Evolutionary conservation across 2,888 invertebrate genomes (phyloP), one percentile per base, ranked within the genome.

Genomic region (Drosophila recens): DNA sequence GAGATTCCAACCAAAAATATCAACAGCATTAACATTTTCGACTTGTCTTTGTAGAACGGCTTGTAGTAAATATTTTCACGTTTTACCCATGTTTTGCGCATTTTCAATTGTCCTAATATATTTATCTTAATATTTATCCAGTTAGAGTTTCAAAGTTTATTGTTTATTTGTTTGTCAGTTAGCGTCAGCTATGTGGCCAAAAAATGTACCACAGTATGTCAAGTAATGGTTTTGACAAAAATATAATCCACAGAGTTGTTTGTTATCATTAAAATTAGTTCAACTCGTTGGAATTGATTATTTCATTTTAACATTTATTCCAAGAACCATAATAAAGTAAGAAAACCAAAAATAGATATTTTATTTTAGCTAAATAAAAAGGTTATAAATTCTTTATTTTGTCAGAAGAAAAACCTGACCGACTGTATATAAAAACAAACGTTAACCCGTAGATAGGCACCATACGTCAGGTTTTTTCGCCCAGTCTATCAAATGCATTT

Each of bases 21-120:
- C 30, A 90, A 78, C 20, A 93, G 79, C 54, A 93, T 72, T n/a
- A 91, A 83, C 89, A 93, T 91, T 80, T 93, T 93, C 0, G 92
- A 90, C 71, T 92, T 93, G 72, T 93, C 91, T 76, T 92, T 93
- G 80, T 93, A 93, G 70, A 93, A 93, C 17, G 93, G 93, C 67
- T 92, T 92, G 80, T 91, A 92, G 68, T 92, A 93, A 36, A 93
- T 92, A 65, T 93, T 91, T 72, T 93, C 93, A 10, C 91, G 87
- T 77, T 92, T 93, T 17, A 93, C 91, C 93, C 93, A 93, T 65
- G 91, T 92, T 84, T 93, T 93, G 68, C 86, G 89, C 86, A 87
- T 86, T 54, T 48, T 61, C 9, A 48, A 49, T 33, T 48, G 13
- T 46, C 11, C 9, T 51, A 43, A 46, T 36, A 34, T 42, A 9